Evolutionary conservation across 2,888 invertebrate species (phyloP), one percentile per base, ranked within the genome.

Genomic region (Cephus runcator): DNA sequence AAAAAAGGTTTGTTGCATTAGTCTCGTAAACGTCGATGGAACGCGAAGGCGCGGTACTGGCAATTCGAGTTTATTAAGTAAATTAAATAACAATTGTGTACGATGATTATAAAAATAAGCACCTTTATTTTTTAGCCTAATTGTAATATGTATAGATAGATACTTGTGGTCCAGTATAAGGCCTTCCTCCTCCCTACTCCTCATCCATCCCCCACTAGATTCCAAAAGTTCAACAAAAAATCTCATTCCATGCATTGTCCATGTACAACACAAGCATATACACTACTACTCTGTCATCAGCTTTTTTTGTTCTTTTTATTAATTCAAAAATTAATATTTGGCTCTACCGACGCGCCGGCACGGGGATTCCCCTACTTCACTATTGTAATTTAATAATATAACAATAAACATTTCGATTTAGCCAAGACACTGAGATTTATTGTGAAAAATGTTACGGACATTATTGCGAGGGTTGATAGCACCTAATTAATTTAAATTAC

Each of bases 101-200:
- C 81, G 82, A 79, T 81, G 80, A 77, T 86, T 85, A 84, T 81
- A 81, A 83, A 82, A 80, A 84, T 84, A 87, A 86, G 85, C 87
- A 87, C 84, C 81, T 82, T 87, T 82, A 85, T 86, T 86, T 86
- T 87, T 86, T 88, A 88, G 88, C 84, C 80, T 87, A 86, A 87
- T 88, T 88, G 82, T 88, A 87, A 88, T 80, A 84, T 88, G 86
- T 87, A 86, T 85, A 87, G 81, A 74, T 74, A 34, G 74, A 35
- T 34, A 74, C 35, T 33, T 74, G 31, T 36, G 74, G 74, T n/a
- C 36, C 12, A 15, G 30, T 34, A 34, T 74, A n/a, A 71, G 31
- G 71, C 71, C 34, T 31, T 71, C 12, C 69, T 33, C 6, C 71
- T 34, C 71, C 71, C 34, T 31, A 30, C 34, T 71, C 33, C 31